Base-by-base conservation (phyloP, 35 echinoderm and acorn worm genomes). In the Amphiura filiformis region DNA sequence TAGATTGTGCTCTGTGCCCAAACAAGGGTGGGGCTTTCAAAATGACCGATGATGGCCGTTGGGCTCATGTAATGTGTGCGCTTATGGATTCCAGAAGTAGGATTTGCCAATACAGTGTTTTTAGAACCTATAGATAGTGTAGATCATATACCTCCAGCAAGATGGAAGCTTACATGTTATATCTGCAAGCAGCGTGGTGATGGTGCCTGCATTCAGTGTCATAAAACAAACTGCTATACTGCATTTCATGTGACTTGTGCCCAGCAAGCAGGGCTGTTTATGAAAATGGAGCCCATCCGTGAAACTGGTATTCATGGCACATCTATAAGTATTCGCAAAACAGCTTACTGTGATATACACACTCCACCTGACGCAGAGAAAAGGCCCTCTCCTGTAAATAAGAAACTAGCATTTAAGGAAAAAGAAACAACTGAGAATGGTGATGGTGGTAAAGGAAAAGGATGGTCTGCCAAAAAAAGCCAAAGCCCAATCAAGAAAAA, bases 81-180 rank as follows among this genome's bases (percentile, higher is more conserved):
- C 80, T n/a, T 99, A 33, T 99, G 96, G 96, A 99, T 99, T 33
- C 96, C 96, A 37, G 96, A 99, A 88, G 96, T 99, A 35, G 93
- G 96, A 32, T 99, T 99, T 91, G 96, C 96, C 36, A 99, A 99
- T 76, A 99, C 96, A 87, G 96, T 99, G 82, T 99, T 99, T 86
- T 90, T 99, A 37, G 96, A 99, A 88, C 96, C 96, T 26, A 91
- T 99, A 39, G 96, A 99, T 81, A 94, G 96, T 78, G 93, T 99
- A 23, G 96, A 76, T 65, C 93, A 99, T 75, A 99, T 99, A 56
- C 96, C 96, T 37, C 85, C 96, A 12, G 96, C 96, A 18, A 86
- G 96, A 61, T 99, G 96, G 96, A 99, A 99, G 81, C 81, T 99
- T 70, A 93, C 96, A 31, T 99, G 96, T 76, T 99, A 99, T 61